phyloP scores from a whole-genome alignment of 2,113 vertebrate species.

The Platysternon megacephalum region DNA sequence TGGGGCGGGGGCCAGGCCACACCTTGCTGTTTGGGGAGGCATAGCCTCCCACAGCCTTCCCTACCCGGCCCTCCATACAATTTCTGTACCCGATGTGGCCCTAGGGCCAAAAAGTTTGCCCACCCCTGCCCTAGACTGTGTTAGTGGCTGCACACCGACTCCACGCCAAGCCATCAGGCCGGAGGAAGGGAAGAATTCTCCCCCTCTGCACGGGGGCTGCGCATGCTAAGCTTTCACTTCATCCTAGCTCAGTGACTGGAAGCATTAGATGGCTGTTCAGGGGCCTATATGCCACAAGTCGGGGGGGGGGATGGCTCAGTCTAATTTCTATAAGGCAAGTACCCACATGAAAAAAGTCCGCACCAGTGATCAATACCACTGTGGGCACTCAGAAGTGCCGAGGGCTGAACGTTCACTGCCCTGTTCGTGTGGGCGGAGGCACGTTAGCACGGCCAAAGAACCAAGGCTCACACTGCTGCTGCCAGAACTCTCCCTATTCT shows the following conservation, averaged over 20 bases:
- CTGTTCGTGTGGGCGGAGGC: background rate
- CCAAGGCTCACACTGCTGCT: accelerated
- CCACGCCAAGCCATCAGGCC: background rate
- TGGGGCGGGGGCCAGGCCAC: too few species aligned
- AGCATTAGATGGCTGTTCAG: background rate
- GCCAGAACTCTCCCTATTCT: background rate
- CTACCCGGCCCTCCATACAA: too few species aligned
- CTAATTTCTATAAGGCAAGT: background rate
- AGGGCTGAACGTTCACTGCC: background rate
- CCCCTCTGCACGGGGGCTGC: background rate
- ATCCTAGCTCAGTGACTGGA: accelerated
- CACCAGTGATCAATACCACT: background rate
- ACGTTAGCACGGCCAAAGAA: accelerated
- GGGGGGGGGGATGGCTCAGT: background rate
- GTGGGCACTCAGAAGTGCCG: background rate
- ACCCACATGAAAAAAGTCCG: background rate
- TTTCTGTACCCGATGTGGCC: too few species aligned
- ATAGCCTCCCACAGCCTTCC: too few species aligned
- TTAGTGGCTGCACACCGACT: background rate
- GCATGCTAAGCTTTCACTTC: background rate
- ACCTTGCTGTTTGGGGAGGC: too few species aligned
- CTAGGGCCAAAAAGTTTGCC: too few species aligned
- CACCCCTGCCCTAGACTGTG: too few species aligned
- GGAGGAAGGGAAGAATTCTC: background rate
- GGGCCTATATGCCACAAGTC: accelerated